phyloP scores from a whole-genome alignment of 2,888 invertebrate genomes.

The Cistogaster globosa region DNA sequence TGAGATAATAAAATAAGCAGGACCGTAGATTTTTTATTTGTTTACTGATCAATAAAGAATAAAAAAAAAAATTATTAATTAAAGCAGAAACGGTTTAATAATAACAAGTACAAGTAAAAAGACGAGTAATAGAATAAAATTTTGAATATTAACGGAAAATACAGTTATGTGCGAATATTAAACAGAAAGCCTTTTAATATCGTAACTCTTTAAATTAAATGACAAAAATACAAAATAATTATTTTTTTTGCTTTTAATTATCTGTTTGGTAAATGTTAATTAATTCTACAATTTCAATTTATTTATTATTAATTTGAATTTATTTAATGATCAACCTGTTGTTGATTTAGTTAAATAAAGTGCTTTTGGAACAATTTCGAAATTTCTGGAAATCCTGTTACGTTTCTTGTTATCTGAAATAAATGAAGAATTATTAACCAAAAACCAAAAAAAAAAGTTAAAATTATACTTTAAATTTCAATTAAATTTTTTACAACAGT shows the following conservation, averaged over 20 bases:
- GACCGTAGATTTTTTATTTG: background rate
- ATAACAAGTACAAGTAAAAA: background rate
- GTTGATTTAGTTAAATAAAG: background rate
- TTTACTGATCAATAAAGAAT: background rate
- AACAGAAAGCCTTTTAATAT: background rate
- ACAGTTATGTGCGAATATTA: background rate
- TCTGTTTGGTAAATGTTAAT: constrained; percentile 40
- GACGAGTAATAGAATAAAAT: background rate
- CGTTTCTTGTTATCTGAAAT: constrained; percentile 16
- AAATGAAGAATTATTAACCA: background rate
- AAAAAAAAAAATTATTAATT: constrained; percentile 22
- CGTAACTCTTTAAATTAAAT: constrained; percentile 6
- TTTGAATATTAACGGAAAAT: background rate
- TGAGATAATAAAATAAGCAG: constrained; percentile 20
- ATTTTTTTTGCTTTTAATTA: constrained; percentile 2
- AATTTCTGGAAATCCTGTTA: constrained; percentile 41
- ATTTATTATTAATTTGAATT: constrained; percentile 26
- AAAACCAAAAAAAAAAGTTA: background rate
- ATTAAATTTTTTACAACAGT: too few relatives aligned
- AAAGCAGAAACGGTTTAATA: constrained; percentile 11
- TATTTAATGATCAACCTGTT: constrained; percentile 35
- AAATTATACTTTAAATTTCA: background rate
- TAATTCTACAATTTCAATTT: constrained; percentile 27
- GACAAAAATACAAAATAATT: constrained; percentile 5
- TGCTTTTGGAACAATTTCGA: background rate